Evolutionary conservation across 1,140 invertebrate species (phyloP), one percentile per base, ranked within the genome.

Genomic region (Protaetia brevitarsis): DNA sequence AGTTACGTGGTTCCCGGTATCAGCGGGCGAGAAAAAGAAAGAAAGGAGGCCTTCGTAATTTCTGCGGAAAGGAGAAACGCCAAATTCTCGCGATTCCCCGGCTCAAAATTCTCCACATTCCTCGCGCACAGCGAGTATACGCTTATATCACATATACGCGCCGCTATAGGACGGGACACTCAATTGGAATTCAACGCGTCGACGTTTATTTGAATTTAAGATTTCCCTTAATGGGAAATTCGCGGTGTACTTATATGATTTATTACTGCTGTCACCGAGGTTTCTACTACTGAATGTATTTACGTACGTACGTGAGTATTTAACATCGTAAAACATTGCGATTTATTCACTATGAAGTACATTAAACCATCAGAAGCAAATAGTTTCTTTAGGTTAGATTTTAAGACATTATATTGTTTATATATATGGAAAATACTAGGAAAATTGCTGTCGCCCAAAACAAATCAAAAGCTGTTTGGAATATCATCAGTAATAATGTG

Each of bases 201-300:
- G 13, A 26, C 41, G 7, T 26, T 6, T 51, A 51, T 51, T 51
- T 51, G 41, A 51, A 51, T 51, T 51, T 51, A 19, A 51, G 26
- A 51, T 51, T 51, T 51, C 41, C 26, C 41, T 23, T 51, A 51
- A 51, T 51, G 41, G 41, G 41, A 51, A 51, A 51, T 51, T 51
- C 41, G 41, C 41, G 19, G 41, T 23, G 11, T 11, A 37, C n/a
- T n/a, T n/a, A 37, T 51, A 51, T 51, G 41, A 51, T 51, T 51
- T 51, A 51, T 19, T 51, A 10, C 26, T 51, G 19, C 26, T 4
- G 41, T 19, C 26, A 51, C 26, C n/a, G n/a, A 51, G 8, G 41
- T 13, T 23, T 19, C 10, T 51, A 19, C 34, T 51, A 23, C 21
- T 51, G n/a, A n/a, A n/a, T n/a, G n/a, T n/a, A n/a, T n/a, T n/a